Evolutionary conservation across 2,888 invertebrate genomes (phyloP).

Genomic region (Lutraria lutraria): DNA sequence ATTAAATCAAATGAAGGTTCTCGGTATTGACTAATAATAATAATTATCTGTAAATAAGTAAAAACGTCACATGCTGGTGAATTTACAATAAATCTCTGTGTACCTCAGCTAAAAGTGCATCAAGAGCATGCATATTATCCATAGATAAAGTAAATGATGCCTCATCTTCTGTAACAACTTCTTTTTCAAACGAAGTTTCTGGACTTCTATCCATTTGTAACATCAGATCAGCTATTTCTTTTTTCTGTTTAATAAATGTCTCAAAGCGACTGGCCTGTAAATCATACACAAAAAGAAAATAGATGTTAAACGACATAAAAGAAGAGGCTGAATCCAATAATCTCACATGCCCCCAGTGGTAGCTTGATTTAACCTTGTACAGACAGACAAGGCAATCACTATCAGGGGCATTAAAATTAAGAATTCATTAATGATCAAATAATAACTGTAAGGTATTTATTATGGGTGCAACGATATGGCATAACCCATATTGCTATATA

Average conservation of each 20-base stretch:
- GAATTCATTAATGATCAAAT: too few species aligned
- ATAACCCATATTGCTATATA: too few species aligned
- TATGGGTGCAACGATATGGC: too few species aligned
- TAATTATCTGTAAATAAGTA: background rate
- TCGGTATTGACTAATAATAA: background rate
- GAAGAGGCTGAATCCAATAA: too few species aligned
- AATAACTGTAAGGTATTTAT: too few species aligned
- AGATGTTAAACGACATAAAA: too few species aligned
- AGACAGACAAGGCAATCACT: too few species aligned
- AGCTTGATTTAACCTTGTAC: too few species aligned
- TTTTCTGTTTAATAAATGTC: slow-evolving; percentile 78
- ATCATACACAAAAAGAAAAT: background rate
- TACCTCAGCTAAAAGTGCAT: slow-evolving; percentile 82
- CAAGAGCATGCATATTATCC: slow-evolving; percentile 84
- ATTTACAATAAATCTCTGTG: background rate
- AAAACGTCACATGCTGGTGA: background rate
- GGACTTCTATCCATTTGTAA: slow-evolving; percentile 84
- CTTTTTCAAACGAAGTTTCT: slow-evolving; percentile 85
- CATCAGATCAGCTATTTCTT: slow-evolving; percentile 81
- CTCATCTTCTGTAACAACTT: slow-evolving; percentile 85
- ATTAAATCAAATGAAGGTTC: background rate
- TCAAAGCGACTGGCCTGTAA: slow-evolving; percentile 86
- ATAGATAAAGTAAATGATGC: slow-evolving; percentile 82
- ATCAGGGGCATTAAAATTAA: too few species aligned
- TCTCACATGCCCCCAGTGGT: too few species aligned